phyloP scores from a whole-genome alignment of 2,113 vertebrate genomes.

The Apistogramma diplotaenia region DNA sequence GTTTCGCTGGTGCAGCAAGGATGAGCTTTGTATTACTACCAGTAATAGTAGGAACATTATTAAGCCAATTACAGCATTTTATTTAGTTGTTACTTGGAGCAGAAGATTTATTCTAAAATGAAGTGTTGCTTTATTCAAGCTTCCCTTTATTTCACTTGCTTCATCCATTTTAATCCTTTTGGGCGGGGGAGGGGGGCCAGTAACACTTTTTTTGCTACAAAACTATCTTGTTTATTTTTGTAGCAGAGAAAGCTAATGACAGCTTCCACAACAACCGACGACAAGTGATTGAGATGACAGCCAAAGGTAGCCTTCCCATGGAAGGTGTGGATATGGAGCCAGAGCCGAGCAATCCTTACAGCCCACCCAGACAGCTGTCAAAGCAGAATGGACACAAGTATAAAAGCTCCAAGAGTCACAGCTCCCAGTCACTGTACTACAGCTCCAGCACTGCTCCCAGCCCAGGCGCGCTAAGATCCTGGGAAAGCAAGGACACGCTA shows the following conservation, averaged over 20 bases:
- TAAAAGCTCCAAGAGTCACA: slow-evolving; percentile 77
- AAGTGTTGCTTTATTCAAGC: too few relatives aligned
- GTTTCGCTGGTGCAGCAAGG: not conserved
- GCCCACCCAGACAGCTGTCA: slow-evolving; percentile 80
- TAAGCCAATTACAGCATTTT: not conserved
- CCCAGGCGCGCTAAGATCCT: slow-evolving; percentile 75
- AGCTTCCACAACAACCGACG: slow-evolving; percentile 89
- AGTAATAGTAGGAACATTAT: fast-evolving
- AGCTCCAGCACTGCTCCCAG: slow-evolving; percentile 63
- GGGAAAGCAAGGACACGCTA: slow-evolving; percentile 85
- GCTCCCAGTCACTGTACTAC: slow-evolving; percentile 81
- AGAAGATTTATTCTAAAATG: not conserved
- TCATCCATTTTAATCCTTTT: too few relatives aligned
- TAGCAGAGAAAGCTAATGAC: slow-evolving; percentile 91
- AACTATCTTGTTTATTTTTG: slow-evolving; percentile 17
- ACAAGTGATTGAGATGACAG: slow-evolving; percentile 84
- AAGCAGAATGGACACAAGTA: slow-evolving; percentile 88
- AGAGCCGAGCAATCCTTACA: slow-evolving; percentile 84
- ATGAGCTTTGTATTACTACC: not conserved
- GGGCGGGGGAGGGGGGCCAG: too few relatives aligned
- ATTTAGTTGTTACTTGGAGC: not conserved
- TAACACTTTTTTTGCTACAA: not conserved
- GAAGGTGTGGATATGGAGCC: slow-evolving; percentile 84
- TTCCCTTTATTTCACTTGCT: too few relatives aligned
- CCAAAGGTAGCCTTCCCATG: slow-evolving; percentile 88